phyloP scores from a whole-genome alignment of 1,140 invertebrate genomes.

The Chironomus tepperi region DNA sequence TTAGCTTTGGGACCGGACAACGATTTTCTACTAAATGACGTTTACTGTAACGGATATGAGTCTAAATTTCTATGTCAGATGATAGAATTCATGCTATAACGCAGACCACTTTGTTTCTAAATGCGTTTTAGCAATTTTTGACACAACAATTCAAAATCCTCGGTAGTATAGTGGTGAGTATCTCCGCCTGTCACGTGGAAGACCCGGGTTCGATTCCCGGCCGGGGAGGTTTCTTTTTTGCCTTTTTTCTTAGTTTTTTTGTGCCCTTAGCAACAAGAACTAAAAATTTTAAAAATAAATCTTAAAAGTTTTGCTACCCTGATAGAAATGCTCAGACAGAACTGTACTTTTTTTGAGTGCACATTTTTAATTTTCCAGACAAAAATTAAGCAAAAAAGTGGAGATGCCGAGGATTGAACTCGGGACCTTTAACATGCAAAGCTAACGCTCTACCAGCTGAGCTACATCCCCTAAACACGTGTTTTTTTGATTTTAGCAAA shows the following conservation, averaged over 20 bases:
- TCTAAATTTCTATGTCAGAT: not conserved
- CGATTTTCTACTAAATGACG: not conserved
- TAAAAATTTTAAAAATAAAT: not conserved
- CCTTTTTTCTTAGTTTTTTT: slow-evolving; percentile 21
- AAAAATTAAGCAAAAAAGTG: too few relatives aligned
- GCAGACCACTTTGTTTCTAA: not conserved
- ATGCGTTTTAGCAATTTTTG: not conserved
- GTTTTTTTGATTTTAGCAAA: too few relatives aligned
- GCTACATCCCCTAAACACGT: too few relatives aligned
- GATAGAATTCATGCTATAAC: not conserved
- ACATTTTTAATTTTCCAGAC: too few relatives aligned
- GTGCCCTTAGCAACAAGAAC: not conserved
- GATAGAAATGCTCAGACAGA: too few relatives aligned
- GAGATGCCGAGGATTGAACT: too few relatives aligned
- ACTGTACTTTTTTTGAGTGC: too few relatives aligned
- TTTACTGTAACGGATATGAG: not conserved
- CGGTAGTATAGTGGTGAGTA: slow-evolving; percentile 38
- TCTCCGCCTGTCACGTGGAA: slow-evolving; percentile 34
- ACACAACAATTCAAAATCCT: slow-evolving; percentile 28
- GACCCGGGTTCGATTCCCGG: slow-evolving; percentile 36
- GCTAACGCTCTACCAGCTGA: too few relatives aligned
- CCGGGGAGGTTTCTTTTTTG: slow-evolving; percentile 31
- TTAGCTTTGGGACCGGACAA: not conserved
- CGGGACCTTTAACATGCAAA: too few relatives aligned
- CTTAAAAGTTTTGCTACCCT: not conserved